Evolutionary conservation across 2,113 vertebrate species (phyloP), one percentile per base, ranked within the genome.

Genomic region (Trichechus manatus): DNA sequence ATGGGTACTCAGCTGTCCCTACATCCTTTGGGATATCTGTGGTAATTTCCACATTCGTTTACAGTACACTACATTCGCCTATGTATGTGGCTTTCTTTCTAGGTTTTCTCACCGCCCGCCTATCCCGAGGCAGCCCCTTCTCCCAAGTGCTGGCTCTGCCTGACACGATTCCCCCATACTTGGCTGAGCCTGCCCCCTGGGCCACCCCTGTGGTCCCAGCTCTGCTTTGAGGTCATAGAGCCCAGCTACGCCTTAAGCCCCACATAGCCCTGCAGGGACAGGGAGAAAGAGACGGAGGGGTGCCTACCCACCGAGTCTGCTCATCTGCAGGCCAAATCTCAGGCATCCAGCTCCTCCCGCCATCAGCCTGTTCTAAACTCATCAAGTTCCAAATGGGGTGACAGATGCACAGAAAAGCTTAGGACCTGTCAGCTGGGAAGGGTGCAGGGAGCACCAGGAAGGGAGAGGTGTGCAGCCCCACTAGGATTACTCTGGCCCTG

Each of bases 401-500:
- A 29, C 19, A 14, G 36, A 61, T 13, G 25, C 20, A 27, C 9
- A 14, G 3, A 87, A 70, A 44, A 87, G 70, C 42, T 36, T 36
- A 6, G 64, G 88, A 83, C 68, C 63, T 70, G 75, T 72, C 74
- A 81, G 39, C 63, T 56, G 88, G 79, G 27, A 64, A 81, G 39
- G 72, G 72, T 39, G 6, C 3, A 1, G 61, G 83, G 83, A 86
- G 89, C 50, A 81, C 89, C 59, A 29, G 22, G 74, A 39, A 87
- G 53, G 70, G n/a, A 92, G 64, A 64, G 50, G 3, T 5, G 13
- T 77, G 82, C 91, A 78, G 93, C 59, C 33, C 87, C 72, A 64
- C 77, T 53, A 88, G 92, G 89, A 96, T 95, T 85, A 91, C 22
- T 84, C 74, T 92, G 94, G 89, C 56, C 56, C 33, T 61, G 93